Percentiles rank a stretch among this genome's conserved stretches.
Conservation (phyloP, 2,113 vertebrate genomes). For the Donacobius atricapilla region DNA sequence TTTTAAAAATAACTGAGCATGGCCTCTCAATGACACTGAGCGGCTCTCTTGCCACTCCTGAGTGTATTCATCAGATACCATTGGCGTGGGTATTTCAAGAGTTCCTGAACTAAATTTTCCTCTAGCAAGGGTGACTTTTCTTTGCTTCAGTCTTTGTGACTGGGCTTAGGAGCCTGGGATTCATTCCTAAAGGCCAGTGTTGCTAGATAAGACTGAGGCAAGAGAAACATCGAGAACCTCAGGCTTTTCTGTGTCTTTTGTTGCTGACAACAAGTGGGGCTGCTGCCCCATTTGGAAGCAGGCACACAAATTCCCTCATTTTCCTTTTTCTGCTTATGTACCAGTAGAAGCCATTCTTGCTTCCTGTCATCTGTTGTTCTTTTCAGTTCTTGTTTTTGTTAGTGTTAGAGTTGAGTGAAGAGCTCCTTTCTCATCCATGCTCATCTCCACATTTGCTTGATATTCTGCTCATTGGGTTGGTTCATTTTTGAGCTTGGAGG, state of each 20-base stretch:
- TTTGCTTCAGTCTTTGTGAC: neutral
- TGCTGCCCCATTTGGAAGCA: neutral
- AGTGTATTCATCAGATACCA: neutral
- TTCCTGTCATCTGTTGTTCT: neutral
- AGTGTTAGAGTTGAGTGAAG: neutral
- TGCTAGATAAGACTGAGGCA: neutral
- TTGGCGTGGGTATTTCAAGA: accelerated
- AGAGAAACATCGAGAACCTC: neutral
- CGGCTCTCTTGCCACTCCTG: neutral
- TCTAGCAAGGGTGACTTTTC: neutral
- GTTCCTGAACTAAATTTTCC: neutral
- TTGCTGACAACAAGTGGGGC: neutral
- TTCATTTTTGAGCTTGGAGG: neutral
- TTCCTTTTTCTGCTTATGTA: neutral
- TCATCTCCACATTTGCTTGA: neutral
- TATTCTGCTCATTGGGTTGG: neutral
- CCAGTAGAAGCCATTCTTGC: neutral
- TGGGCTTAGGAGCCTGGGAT: neutral
- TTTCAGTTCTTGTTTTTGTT: neutral
- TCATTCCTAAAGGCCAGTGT: neutral
- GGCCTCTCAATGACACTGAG: accelerated
- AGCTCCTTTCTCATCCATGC: neutral
- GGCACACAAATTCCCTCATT: neutral
- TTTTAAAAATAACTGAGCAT: neutral
- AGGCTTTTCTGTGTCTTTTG: neutral